phyloP scores from a whole-genome alignment of 2,888 invertebrate genomes.

The Neria commutata region DNA sequence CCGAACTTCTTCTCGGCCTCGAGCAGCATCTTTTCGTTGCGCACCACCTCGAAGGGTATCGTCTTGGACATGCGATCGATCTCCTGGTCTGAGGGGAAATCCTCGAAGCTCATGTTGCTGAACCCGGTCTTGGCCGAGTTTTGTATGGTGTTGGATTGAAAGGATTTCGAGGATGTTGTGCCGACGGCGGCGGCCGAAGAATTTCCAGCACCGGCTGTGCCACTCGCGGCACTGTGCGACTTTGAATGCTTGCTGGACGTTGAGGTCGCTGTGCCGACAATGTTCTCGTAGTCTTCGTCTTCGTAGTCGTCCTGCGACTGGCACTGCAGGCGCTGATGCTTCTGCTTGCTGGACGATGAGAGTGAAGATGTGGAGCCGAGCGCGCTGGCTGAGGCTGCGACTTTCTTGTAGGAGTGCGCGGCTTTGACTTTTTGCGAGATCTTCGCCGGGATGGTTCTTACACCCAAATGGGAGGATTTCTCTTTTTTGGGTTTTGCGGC shows the following conservation, averaged over 20 bases:
- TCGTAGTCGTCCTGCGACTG: slow-evolving; percentile 48
- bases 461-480: slow-evolving; percentile 55
- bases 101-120: slow-evolving; percentile 78
- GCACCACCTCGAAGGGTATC: slow-evolving; percentile 72
- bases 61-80: slow-evolving; percentile 58
- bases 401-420: slow-evolving; percentile 59
- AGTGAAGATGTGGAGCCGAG: slow-evolving; percentile 48
- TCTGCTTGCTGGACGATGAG: slow-evolving; percentile 49
- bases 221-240: background rate
- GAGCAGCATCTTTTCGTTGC: slow-evolving; percentile 63
- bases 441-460: slow-evolving; percentile 58
- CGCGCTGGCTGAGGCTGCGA: slow-evolving; percentile 42
- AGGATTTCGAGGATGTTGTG: slow-evolving; percentile 39
- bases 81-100: slow-evolving; percentile 73
- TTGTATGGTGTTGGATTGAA: slow-evolving; percentile 60
- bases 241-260: slow-evolving; percentile 22
- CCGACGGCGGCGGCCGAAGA: slow-evolving; percentile 7
- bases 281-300: slow-evolving; percentile 41
- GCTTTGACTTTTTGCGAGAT: slow-evolving; percentile 60
- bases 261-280: slow-evolving; percentile 14
- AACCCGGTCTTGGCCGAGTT: slow-evolving; percentile 66
- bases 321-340: slow-evolving; percentile 50
- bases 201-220: background rate
- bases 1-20: slow-evolving; percentile 64
- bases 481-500: slow-evolving; percentile 55